Evolutionary conservation across 2,888 invertebrate species (phyloP), one percentile per base, ranked within the genome.

Genomic region (Fabriciana adippe): DNA sequence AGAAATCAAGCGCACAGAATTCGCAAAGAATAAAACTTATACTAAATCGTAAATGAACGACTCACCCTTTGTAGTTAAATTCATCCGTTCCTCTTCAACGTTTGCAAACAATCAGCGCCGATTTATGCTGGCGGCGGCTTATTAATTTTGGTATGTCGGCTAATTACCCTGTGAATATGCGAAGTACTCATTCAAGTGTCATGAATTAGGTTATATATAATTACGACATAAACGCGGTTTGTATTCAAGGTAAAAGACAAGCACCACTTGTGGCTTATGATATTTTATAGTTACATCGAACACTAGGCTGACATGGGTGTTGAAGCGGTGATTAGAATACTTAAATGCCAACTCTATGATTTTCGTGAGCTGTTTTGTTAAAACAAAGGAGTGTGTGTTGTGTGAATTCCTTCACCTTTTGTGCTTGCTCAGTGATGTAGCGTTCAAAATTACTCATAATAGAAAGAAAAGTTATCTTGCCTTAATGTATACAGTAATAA

Each of bases 31-130:
- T 67, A 16, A 51, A 66, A 55, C 55, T 51, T 41, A 64, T 57
- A n/a, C 14, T 59, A 51, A 35, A 13, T 45, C 18, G 45, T 45
- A 69, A 64, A 57, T 26, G 47, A 50, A 65, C 48, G 70, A 84
- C 90, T 89, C 79, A 92, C 92, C 90, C 76, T 86, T 92, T 76
- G 92, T 92, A 83, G 91, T 92, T 87, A 92, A 86, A 92, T 92
- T 92, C 92, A 92, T 92, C 82, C 91, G 91, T 86, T 80, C 86
- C 88, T 88, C 89, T 89, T 89, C 81, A 87, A 75, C 76, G 82
- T 79, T 81, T 81, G 78, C 85, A 81, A 82, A 82, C 88, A 90
- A 90, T 91, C 89, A 89, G 84, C 80, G 80, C 79, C 80, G 88
- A 88, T 89, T 87, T 86, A 83, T 81, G 85, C 81, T 83, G 84